phyloP scores from a whole-genome alignment of 2,888 invertebrate species.

The Cerastoderma edule region DNA sequence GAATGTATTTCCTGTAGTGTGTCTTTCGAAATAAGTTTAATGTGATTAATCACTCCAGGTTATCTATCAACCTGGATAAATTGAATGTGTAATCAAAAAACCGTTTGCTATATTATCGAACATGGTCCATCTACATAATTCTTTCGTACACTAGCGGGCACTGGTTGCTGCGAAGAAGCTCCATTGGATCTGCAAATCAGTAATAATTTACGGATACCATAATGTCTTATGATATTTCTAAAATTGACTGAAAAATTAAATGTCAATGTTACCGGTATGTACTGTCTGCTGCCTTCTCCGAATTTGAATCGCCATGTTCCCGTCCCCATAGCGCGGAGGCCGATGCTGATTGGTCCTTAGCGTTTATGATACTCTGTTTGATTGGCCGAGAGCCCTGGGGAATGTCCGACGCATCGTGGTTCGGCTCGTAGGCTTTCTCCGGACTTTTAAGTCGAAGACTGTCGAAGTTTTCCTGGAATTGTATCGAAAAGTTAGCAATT shows the following conservation, averaged over 20 bases:
- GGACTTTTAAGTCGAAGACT: conserved; percentile 42
- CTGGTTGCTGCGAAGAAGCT: too few species aligned
- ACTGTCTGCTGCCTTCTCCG: conserved; percentile 40
- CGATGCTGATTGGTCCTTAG: conserved; percentile 27
- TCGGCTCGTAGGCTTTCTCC: conserved; percentile 23
- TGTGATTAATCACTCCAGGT: too few species aligned
- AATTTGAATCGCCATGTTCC: conserved; percentile 43
- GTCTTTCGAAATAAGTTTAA: too few species aligned
- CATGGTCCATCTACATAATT: too few species aligned
- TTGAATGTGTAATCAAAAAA: too few species aligned
- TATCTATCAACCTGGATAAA: too few species aligned
- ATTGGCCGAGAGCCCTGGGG: not conserved
- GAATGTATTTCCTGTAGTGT: too few species aligned
- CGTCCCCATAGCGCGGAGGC: conserved; percentile 47
- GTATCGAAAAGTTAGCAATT: too few species aligned
- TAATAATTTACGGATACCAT: not conserved
- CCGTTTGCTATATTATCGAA: too few species aligned
- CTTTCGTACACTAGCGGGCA: too few species aligned
- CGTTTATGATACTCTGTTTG: conserved; percentile 5
- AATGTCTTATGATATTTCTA: not conserved
- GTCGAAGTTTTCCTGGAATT: conserved; percentile 46
- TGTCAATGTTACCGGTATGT: conserved; percentile 39
- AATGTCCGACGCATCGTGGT: not conserved
- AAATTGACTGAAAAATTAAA: not conserved
- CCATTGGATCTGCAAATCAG: too few species aligned